These are phyloP conservation scores for Chionis minor DNA, from an alignment of 2,113 vertebrate genomes.

Conservation along the genomic window DNA sequence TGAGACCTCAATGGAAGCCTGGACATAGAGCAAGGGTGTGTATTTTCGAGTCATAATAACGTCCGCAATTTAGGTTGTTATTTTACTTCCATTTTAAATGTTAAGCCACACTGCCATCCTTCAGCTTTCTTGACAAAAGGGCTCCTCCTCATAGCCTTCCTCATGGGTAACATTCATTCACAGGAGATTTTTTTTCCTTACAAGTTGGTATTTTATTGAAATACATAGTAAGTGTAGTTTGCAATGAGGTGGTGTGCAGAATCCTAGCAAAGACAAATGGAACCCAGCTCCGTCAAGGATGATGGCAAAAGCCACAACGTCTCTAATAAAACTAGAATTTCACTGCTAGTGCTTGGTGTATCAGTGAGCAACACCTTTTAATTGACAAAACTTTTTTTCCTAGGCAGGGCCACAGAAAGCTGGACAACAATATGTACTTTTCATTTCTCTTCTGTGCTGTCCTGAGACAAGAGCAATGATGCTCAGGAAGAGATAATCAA, in stretches of 20 bases:
- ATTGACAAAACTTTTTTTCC: not conserved
- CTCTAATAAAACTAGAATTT: not conserved
- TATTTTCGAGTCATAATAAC: not conserved
- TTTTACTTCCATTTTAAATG: not conserved
- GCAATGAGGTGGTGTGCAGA: not conserved
- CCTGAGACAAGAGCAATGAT: not conserved
- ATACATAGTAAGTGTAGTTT: not conserved
- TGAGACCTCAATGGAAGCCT: not conserved
- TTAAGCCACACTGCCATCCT: not conserved
- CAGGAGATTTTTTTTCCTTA: not conserved
- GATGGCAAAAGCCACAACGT: not conserved
- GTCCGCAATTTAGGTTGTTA: not conserved
- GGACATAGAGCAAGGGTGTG: not conserved
- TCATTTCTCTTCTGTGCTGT: not conserved
- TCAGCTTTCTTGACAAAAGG: not conserved
- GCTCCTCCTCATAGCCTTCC: not conserved
- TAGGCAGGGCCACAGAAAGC: not conserved
- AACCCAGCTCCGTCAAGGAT: not conserved
- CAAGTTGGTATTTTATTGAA: not conserved
- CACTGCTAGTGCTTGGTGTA: not conserved
- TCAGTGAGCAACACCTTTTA: not conserved
- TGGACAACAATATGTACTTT: not conserved
- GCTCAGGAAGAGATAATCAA: not conserved
- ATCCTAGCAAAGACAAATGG: not conserved
- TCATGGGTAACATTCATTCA: not conserved